A percentile compares a stretch with the other conserved stretches of the same genome.
These are phyloP conservation scores for Montipora capricornis DNA, from an alignment of 64 coral and sea anemone species.

Conservation along the genomic window DNA sequence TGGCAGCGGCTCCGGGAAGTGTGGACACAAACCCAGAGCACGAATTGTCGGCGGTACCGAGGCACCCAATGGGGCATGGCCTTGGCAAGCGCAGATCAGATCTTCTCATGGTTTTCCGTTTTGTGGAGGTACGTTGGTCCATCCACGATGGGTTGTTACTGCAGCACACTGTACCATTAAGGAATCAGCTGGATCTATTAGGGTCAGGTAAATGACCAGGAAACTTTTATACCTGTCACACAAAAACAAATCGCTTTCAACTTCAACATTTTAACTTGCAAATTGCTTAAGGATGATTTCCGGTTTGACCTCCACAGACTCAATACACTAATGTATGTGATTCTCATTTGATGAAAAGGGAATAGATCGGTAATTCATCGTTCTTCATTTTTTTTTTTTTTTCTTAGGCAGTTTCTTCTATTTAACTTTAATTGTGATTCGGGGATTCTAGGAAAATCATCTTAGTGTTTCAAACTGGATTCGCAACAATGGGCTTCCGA, in stretches of 20 bases:
- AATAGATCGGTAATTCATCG: too few relatives aligned
- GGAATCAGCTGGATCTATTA: not conserved
- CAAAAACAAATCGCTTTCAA: not conserved
- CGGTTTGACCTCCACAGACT: too few relatives aligned
- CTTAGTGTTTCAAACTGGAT: too few relatives aligned
- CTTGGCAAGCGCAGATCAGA: constrained; percentile 71
- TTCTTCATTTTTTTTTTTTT: too few relatives aligned
- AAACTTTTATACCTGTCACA: not conserved
- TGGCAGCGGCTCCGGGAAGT: constrained; percentile 7
- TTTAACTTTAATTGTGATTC: too few relatives aligned
- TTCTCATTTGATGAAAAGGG: too few relatives aligned
- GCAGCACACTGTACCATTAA: constrained; percentile 63
- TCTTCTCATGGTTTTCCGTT: constrained; percentile 52
- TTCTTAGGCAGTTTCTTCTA: too few relatives aligned
- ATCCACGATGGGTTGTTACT: constrained; percentile 69
- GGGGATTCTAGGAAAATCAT: too few relatives aligned
- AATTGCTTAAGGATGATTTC: too few relatives aligned
- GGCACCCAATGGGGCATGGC: constrained; percentile 60
- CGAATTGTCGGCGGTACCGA: constrained; percentile 74
- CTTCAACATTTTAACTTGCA: too few relatives aligned
- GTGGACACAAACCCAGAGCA: constrained; percentile 40
- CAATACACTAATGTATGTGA: too few relatives aligned
- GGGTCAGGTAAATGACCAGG: constrained; percentile 35
- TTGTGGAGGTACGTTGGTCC: constrained; percentile 74
- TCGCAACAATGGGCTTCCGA: too few relatives aligned